These are phyloP conservation scores for Vulpes vulpes DNA, from an alignment of 2,113 vertebrate species.

Conservation along the genomic window DNA sequence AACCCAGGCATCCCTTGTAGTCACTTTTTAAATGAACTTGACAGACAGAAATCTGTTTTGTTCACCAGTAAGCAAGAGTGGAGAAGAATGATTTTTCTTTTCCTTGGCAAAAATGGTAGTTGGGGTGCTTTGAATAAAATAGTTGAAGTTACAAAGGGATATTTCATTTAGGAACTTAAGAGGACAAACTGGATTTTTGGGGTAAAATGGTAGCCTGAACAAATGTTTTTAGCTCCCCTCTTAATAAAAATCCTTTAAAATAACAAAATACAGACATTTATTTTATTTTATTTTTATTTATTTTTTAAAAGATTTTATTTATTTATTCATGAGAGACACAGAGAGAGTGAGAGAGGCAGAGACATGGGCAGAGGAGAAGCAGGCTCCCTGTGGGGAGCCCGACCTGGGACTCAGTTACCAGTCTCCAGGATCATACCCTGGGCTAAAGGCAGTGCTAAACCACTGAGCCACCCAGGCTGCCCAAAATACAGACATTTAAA, in stretches of 20 bases:
- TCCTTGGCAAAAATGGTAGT: neutral
- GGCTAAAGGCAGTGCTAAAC: too few species aligned
- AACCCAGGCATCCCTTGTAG: neutral
- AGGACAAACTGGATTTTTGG: neutral
- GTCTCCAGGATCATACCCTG: too few species aligned
- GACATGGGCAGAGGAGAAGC: too few species aligned
- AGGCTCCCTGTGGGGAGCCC: too few species aligned
- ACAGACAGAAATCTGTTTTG: constrained; percentile 22
- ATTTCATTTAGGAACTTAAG: constrained; percentile 35
- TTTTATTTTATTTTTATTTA: too few species aligned
- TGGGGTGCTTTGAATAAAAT: neutral
- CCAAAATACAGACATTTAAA: neutral
- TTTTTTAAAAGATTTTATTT: too few species aligned
- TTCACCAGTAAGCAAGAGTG: neutral
- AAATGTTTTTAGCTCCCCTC: neutral
- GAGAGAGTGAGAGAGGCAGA: too few species aligned
- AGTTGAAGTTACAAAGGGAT: neutral
- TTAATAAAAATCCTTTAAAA: constrained; percentile 16
- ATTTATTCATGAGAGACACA: too few species aligned
- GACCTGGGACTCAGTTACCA: too few species aligned
- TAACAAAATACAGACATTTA: neutral
- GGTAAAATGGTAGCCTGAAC: neutral
- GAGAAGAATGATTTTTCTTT: neutral
- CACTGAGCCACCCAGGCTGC: too few species aligned
- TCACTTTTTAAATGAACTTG: neutral